Base-by-base conservation (phyloP, 1,140 invertebrate genomes). In the Pogonus chalceus region DNA sequence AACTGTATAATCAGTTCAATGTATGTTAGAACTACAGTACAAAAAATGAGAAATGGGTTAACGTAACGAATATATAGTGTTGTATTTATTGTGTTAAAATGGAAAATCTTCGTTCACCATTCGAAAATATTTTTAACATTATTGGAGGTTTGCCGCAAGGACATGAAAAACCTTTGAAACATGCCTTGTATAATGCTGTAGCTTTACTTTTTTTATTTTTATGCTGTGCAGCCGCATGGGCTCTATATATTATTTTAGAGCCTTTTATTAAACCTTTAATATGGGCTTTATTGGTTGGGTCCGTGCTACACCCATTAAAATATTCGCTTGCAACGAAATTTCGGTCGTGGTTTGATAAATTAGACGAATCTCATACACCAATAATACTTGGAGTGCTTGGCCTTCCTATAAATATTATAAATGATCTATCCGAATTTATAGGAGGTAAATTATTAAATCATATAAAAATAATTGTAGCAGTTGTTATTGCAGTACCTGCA, bases 261-360 rank as follows among this genome's bases (percentile, higher is more conserved):
- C 90, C 92, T 0, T 98, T 97, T 71, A 79, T 96, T 16, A 87
- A 90, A 62, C 90, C 94, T 0, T 66, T 98, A 24, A 78, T 96
- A 54, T 98, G 94, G 94, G 93, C 94, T 2, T 72, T 96, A 46
- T 69, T 98, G 14, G 91, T 92, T 68, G 92, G 92, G 12, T 90
- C 89, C 7, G 85, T 92, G 26, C 74, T 96, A 21, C 88, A 93
- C 69, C 92, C 92, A 0, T 85, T 94, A 60, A 96, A 96, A 65
- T 76, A 82, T 52, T 81, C 79, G 23, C 64, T 93, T 12, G 81
- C 85, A 3, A 79, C 78, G 20, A 75, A 75, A 58, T 75, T 88
- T 46, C 78, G 82, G 55, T 75, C 74, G 55, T 94, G 90, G 90
- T 82, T 87, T 58, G 69, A 75, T 57, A 72, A 72, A 55, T 66